A percentile compares a stretch with the other conserved stretches of the same genome.
These are phyloP conservation scores for Copidosoma aretas DNA, from an alignment of 2,888 invertebrate genomes.

Conservation along the genomic window DNA sequence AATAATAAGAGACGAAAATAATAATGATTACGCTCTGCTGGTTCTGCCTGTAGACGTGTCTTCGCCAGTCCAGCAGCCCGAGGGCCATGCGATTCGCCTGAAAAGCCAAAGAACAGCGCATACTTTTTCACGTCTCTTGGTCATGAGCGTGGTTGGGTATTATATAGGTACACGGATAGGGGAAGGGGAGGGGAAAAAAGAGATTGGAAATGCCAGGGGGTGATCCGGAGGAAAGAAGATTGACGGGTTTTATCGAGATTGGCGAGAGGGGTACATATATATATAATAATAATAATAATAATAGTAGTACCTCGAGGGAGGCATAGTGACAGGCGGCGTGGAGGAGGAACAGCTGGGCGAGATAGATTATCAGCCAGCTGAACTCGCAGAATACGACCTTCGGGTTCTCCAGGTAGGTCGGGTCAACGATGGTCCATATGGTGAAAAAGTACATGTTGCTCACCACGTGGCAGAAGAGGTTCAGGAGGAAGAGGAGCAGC, in stretches of 20 bases:
- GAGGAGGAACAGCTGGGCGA: conserved; percentile 49
- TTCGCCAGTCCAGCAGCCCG: conserved; percentile 51
- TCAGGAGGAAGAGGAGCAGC: conserved; percentile 53
- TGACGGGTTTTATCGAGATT: background rate
- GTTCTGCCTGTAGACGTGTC: conserved; percentile 17
- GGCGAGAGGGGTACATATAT: conserved; percentile 9
- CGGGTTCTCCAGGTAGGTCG: conserved; percentile 20
- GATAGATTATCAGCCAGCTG: conserved; percentile 48
- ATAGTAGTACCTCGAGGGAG: conserved; percentile 49
- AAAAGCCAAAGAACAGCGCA: conserved; percentile 26
- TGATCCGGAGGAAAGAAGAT: too few relatives aligned
- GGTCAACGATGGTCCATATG: conserved; percentile 19
- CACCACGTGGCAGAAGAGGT: conserved; percentile 52
- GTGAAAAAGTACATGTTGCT: conserved; percentile 47
- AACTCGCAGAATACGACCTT: conserved; percentile 42
- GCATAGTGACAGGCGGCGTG: conserved; percentile 51
- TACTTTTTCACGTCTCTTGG: background rate
- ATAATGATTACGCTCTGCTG: conserved; percentile 20
- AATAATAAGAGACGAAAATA: too few relatives aligned
- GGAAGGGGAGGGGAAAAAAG: background rate
- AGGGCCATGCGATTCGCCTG: conserved; percentile 54
- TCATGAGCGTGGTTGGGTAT: background rate
- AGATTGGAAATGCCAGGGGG: background rate
- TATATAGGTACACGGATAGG: background rate
- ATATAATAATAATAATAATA: too few relatives aligned